Evolutionary conservation across 2,113 vertebrate species (phyloP).

Genomic region (Pipa parva): DNA sequence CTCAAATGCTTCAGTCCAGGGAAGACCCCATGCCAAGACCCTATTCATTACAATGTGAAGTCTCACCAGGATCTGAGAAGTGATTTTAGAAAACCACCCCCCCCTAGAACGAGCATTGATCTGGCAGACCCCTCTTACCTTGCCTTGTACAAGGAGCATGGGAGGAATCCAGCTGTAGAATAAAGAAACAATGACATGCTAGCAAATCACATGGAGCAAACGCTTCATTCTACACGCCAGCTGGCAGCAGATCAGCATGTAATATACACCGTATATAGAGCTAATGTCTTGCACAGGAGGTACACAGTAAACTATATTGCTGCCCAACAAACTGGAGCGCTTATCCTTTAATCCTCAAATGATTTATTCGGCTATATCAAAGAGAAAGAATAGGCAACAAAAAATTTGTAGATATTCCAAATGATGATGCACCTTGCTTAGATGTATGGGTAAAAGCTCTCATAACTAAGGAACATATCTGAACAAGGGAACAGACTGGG

Average conservation of each 20-base stretch:
- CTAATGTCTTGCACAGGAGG: background rate
- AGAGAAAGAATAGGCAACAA: too few relatives aligned
- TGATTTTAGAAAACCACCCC: background rate
- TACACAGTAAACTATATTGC: too few relatives aligned
- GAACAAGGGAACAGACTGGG: too few relatives aligned
- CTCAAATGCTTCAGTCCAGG: constrained; percentile 49
- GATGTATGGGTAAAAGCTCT: background rate
- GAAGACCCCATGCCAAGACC: constrained; percentile 54
- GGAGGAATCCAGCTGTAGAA: background rate
- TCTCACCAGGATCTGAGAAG: constrained; percentile 66
- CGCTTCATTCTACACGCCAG: background rate
- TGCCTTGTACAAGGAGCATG: background rate
- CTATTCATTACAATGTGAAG: constrained; percentile 54
- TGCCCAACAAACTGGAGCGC: too few relatives aligned
- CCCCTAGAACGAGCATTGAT: constrained; percentile 48
- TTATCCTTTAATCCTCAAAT: too few relatives aligned
- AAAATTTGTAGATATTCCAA: too few relatives aligned
- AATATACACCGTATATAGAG: background rate
- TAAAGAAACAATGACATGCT: background rate
- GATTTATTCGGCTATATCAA: too few relatives aligned
- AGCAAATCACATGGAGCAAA: background rate
- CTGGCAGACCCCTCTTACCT: constrained; percentile 8
- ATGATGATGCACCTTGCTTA: background rate
- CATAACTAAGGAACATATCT: too few relatives aligned
- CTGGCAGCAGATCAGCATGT: background rate